Conservation (phyloP, 2,888 invertebrate species). For the Parnassius apollo region DNA sequence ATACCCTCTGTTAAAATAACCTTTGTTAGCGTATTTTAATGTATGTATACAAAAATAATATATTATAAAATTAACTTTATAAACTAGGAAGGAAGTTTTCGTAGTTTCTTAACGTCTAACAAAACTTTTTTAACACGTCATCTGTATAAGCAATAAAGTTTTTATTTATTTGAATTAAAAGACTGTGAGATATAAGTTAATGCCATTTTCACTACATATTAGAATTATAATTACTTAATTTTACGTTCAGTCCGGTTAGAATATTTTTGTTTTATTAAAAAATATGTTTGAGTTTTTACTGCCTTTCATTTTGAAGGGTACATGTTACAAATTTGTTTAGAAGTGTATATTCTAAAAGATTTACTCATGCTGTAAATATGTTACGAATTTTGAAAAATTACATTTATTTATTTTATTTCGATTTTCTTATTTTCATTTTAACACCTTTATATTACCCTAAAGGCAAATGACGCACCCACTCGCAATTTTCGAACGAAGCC, state of each 20-base stretch:
- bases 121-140: conserved; percentile 1
- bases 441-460: conserved; percentile 32
- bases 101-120: too few species aligned
- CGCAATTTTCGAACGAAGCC: conserved; percentile 31
- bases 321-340: conserved; percentile 54
- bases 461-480: conserved; percentile 76
- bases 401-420: conserved; percentile 77
- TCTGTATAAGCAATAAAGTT: conserved; percentile 25
- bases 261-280: conserved; percentile 44
- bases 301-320: conserved; percentile 37
- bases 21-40: too few species aligned
- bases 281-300: conserved; percentile 37
- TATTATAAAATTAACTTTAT: too few species aligned
- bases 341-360: conserved; percentile 46
- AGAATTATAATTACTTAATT: conserved; percentile 47
- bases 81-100: too few species aligned
- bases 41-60: too few species aligned
- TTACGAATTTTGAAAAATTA: conserved; percentile 70
- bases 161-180: conserved; percentile 61
- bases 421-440: conserved; percentile 53
- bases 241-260: conserved; percentile 43
- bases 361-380: conserved; percentile 77
- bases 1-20: too few species aligned
- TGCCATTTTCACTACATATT: conserved; percentile 60
- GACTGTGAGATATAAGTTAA: conserved; percentile 71